phyloP scores from a whole-genome alignment of 2,797 vertebrate genomes.

The Pantherophis vulpinus region DNA sequence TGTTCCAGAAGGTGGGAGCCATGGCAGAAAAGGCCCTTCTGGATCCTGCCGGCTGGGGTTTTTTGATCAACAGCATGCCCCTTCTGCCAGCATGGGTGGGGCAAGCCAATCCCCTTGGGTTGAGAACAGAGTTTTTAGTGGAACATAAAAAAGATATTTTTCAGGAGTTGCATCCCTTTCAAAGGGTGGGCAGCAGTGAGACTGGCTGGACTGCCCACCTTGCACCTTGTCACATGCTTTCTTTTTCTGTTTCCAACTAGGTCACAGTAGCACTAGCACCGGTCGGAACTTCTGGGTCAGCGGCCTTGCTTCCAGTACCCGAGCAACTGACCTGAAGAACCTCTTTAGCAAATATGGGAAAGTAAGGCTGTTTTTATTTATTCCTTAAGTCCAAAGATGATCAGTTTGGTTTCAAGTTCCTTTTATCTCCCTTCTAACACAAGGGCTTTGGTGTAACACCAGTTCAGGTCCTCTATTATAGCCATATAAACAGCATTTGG shows the following conservation, averaged over 20 bases:
- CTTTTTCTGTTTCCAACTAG: constrained; percentile 59
- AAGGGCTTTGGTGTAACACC: neutral
- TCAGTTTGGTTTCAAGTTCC: neutral
- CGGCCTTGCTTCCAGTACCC: constrained; percentile 94
- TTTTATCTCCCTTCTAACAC: neutral
- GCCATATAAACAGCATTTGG: neutral
- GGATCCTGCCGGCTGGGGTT: neutral
- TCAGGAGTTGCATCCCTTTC: neutral
- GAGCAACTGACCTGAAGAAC: constrained; percentile 96
- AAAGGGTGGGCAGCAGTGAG: neutral
- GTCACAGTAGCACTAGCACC: constrained; percentile 53
- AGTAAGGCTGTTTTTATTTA: constrained; percentile 67
- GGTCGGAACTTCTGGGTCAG: constrained; percentile 97
- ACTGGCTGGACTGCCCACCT: no score
- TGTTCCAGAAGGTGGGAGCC: neutral
- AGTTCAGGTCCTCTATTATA: neutral
- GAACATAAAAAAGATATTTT: neutral
- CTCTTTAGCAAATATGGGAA: constrained; percentile 97
- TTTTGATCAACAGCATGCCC: neutral
- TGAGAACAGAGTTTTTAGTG: neutral
- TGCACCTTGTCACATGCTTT: neutral
- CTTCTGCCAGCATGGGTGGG: neutral
- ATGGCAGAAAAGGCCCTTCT: neutral
- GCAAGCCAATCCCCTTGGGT: neutral
- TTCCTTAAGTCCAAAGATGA: neutral